Base-by-base conservation (phyloP, 1,140 invertebrate species). In the Drepana arcuata region DNA sequence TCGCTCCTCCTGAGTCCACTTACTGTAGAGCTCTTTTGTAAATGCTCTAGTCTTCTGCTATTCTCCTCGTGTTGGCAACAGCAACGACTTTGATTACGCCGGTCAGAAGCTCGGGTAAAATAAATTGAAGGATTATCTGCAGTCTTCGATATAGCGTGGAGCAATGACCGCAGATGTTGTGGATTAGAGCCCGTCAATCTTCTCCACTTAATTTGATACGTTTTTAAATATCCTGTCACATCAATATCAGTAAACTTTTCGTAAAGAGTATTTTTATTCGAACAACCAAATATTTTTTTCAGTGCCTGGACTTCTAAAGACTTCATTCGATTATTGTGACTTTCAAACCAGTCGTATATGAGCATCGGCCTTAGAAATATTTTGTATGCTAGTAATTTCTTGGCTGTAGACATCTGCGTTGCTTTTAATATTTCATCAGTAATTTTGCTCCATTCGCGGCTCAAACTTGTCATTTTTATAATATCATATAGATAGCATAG, bases 311-410 rank as follows among this genome's bases (percentile, higher is more conserved):
- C n/a, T 48, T 64, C 60, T 5, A 57, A 16, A 21, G 9, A 5
- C 30, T 48, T 48, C 16, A 54, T 2, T 2, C 38, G 7, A 21
- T 12, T 7, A 3, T 15, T 9, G 11, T 32, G 31, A 6, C 23
- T 29, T 37, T 41, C 28, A 31, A 41, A 48, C 56, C 56, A 64
- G 7, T 36, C 12, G 14, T 44, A 38, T 10, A 60, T 35, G 7
- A 64, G 34, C 7, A 60, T 25, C 14, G 60, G 60, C 37, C 60
- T 46, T 11, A 60, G 35, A 32, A 54, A 60, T 23, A 64, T 31
- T 46, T 64, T 64, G 14, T 64, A 64, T 14, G 39, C 41, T 5
- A 64, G 38, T 25, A 60, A 27, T 43, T 64, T 64, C 18, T 45
- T 25, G 1, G 53, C 42, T 4, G 33, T 10, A 7, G 52, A 42